A percentile compares a stretch with the other conserved stretches of the same genome.
Evolutionary conservation across 2,113 vertebrate species (phyloP).

Genomic region (Oplegnathus fasciatus): DNA sequence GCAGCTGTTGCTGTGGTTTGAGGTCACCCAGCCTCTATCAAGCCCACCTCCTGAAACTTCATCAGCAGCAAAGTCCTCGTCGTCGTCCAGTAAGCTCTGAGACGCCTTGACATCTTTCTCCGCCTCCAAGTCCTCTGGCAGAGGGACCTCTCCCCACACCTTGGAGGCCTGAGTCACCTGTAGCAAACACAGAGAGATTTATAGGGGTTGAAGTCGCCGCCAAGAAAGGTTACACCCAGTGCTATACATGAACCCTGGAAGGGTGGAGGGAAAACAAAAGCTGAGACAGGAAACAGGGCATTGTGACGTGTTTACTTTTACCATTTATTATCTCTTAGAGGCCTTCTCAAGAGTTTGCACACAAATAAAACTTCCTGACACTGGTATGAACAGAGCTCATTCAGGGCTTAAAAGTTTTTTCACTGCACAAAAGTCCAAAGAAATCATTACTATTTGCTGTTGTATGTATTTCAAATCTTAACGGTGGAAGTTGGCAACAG

Average conservation of each 20-base stretch:
- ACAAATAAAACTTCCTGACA: slow-evolving; percentile 47
- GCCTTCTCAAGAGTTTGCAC: slow-evolving; percentile 1
- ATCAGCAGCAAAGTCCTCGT: slow-evolving; percentile 84
- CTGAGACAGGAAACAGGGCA: slow-evolving; percentile 56
- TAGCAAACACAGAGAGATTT: slow-evolving; percentile 69
- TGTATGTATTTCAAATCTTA: background rate
- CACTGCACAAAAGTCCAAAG: background rate
- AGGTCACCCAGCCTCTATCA: slow-evolving; percentile 1
- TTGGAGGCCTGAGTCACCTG: slow-evolving; percentile 85
- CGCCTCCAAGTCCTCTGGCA: slow-evolving; percentile 84
- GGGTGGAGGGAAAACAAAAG: slow-evolving; percentile 68
- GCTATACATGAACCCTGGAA: slow-evolving; percentile 46
- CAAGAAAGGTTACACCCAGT: slow-evolving; percentile 56
- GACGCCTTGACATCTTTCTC: slow-evolving; percentile 59
- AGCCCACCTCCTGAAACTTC: slow-evolving; percentile 84
- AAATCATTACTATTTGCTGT: background rate
- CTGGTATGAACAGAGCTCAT: background rate
- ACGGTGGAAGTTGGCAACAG: background rate
- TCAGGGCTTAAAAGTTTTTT: background rate
- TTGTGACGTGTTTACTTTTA: slow-evolving; percentile 71
- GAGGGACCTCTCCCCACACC: slow-evolving; percentile 85
- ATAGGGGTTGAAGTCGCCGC: slow-evolving; percentile 65
- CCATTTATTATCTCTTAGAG: slow-evolving; percentile 61
- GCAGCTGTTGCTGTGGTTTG: slow-evolving; percentile 67
- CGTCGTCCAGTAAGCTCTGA: slow-evolving; percentile 80